These are phyloP conservation scores for Chromis chromis DNA, from an alignment of 2,797 vertebrate genomes.

Conservation along the genomic window DNA sequence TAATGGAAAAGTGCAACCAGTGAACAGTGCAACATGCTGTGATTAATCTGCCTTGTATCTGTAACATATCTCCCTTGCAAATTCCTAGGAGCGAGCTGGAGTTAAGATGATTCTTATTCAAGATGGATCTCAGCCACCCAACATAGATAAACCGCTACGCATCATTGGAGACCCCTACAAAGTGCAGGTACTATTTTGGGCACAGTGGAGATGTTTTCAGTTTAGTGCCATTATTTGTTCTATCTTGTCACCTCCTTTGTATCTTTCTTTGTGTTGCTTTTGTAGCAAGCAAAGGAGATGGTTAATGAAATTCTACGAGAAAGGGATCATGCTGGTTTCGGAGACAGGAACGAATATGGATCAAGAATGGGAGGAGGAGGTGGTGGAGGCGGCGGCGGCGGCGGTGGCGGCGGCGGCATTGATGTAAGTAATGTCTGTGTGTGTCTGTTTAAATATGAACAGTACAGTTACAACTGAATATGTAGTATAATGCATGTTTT, in stretches of 20 bases:
- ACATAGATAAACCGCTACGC: slow-evolving; percentile 93
- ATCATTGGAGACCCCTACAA: slow-evolving; percentile 97
- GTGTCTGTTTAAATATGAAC: background rate
- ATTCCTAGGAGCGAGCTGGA: slow-evolving; percentile 90
- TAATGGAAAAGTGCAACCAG: too few species aligned
- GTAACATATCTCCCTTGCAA: background rate
- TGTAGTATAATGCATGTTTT: too few species aligned
- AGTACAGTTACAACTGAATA: background rate
- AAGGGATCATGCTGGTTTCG: slow-evolving; percentile 90
- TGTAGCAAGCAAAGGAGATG: slow-evolving; percentile 96
- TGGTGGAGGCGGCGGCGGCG: too few species aligned
- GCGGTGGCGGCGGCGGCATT: too few species aligned
- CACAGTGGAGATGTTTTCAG: background rate
- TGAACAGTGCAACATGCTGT: background rate
- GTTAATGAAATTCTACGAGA: slow-evolving; percentile 95
- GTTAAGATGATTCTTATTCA: slow-evolving; percentile 99
- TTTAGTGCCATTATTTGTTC: background rate
- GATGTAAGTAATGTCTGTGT: slow-evolving; percentile 70
- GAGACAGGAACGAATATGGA: slow-evolving; percentile 91
- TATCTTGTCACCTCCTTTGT: background rate
- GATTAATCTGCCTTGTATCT: background rate
- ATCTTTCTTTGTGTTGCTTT: background rate
- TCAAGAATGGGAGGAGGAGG: slow-evolving; percentile 90
- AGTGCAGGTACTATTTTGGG: slow-evolving; percentile 87
- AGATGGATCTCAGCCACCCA: slow-evolving; percentile 93